Evolutionary conservation across 2,888 invertebrate species (phyloP), one percentile per base, ranked within the genome.

Genomic region (Macrophya annulata): DNA sequence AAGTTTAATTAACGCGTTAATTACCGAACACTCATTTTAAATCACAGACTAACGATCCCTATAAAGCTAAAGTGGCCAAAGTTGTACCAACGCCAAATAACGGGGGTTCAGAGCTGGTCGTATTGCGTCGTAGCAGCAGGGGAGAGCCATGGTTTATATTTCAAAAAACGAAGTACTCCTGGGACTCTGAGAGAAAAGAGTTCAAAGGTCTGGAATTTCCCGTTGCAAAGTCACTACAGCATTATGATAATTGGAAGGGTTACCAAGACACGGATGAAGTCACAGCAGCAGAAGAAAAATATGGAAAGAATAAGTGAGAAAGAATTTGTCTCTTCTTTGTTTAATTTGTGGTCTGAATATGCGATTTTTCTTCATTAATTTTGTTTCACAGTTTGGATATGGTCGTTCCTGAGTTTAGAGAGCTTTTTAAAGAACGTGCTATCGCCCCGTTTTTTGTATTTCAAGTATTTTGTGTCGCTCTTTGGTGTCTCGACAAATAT

Each of bases 381-480:
- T 31, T 65, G 5, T 55, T 45, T 84, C 55, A n/a, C 90, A 96
- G 96, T 85, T 94, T 97, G 93, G 96, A 95, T 87, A 96, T 97
- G 96, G 96, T 98, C 86, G 97, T 99, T 25, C 99, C 99, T 0
- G 98, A 99, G 93, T 99, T 99, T 92, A 96, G 96, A 95, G 99
- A 99, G 94, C 94, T 99, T 25, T 99, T 99, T 93, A 97, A 97
- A 90, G 99, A 99, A 94, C 95, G 99, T 89, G 99, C 99, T 0
- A 99, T 99, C 0, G 99, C 99, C 0, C 99, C 99, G 1, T 99
- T 99, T 94, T 99, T 99, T 94, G 99, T 99, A 6, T 99, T 99
- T 94, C 99, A 99, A 97, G 98, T 99, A 85, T 99, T 99, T 93
- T 99, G 99, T 92, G 99, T 99, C 74, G 98, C 97, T 15, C 94